Base-by-base conservation (phyloP, 2,113 vertebrate genomes). In the Oreochromis tanganicae region DNA sequence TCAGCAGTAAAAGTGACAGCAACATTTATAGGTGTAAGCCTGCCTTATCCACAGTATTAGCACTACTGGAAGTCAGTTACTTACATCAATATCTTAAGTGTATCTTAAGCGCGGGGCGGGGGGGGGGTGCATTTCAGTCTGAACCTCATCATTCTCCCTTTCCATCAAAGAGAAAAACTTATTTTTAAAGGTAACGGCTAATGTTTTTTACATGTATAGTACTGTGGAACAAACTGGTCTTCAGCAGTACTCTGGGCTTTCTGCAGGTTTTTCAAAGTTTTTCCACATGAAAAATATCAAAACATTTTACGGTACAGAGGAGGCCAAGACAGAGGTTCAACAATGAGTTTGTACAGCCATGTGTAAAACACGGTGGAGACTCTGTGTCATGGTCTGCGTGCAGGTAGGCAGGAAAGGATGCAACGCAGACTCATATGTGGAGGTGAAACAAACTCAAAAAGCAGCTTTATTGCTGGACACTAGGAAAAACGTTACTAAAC, bases 11-110 rank as follows among this genome's bases (percentile, higher is more conserved):
- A 90, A 79, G 2, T 24, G 14, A 6, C 2, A 4, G 48, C 55
- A 85, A 89, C 55, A 83, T 90, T 88, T 82, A 81, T 41, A 86
- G 88, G 54, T 81, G 48, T 90, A 54, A 91, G 61, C 61, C 71
- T 6, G 50, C 68, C 56, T 83, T 85, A 92, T 81, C 12, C n/a
- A 2, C 21, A 46, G 24, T 61, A 83, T 78, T 75, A 89, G 54
- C 43, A 10, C 46, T 57, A 52, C 34, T 87, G 80, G 7, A 84
- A 63, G 50, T 52, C 54, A 48, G 27, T 81, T 82, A 80, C 81
- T 85, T 57, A 29, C 75, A 86, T 85, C 46, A 83, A 81, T 79
- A 68, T 80, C 38, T 32, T 12, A 10, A 75, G 52, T 56, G 27
- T 38, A 2, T 63, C 59, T 63, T 63, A 63, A 17, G 24, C 3